A percentile compares a stretch with the other conserved stretches of the same genome.
Evolutionary conservation across 1,140 invertebrate species (phyloP).

Genomic region (Scylla paramamosain): DNA sequence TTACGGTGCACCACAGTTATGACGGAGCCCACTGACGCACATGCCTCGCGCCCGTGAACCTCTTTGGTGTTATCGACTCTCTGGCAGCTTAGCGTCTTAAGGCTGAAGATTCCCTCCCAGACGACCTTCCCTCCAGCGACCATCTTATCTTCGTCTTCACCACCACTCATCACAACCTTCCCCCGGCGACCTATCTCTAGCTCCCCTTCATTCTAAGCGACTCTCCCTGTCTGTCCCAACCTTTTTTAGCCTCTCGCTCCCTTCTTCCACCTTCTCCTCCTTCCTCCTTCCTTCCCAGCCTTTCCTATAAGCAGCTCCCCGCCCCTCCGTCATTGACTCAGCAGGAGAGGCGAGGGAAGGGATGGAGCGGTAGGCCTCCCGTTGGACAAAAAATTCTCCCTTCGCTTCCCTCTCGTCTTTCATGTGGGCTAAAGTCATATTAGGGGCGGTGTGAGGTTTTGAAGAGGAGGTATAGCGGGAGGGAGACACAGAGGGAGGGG

Average conservation of each 20-base stretch:
- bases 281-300: neutral
- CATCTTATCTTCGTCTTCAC: slow-evolving; percentile 22
- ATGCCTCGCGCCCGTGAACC: neutral
- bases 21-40: neutral
- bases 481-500: slow-evolving; percentile 23
- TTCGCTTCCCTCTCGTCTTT: slow-evolving; percentile 32
- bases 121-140: neutral
- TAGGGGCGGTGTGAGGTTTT: slow-evolving; percentile 44
- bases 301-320: slow-evolving; percentile 18
- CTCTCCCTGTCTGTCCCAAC: slow-evolving; percentile 18
- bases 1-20: too few species aligned
- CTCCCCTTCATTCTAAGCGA: neutral
- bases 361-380: slow-evolving; percentile 27
- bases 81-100: neutral
- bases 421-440: slow-evolving; percentile 61
- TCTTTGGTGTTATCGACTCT: neutral
- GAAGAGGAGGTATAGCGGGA: slow-evolving; percentile 15
- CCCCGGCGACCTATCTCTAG: neutral
- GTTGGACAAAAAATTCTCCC: slow-evolving; percentile 24
- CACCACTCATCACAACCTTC: slow-evolving; percentile 18
- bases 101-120: neutral
- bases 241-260: neutral
- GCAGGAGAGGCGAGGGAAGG: slow-evolving; percentile 33
- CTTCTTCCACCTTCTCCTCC: neutral
- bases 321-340: slow-evolving; percentile 32